phyloP scores from a whole-genome alignment of 2,888 invertebrate genomes.

The Rhynchonema sp. region DNA sequence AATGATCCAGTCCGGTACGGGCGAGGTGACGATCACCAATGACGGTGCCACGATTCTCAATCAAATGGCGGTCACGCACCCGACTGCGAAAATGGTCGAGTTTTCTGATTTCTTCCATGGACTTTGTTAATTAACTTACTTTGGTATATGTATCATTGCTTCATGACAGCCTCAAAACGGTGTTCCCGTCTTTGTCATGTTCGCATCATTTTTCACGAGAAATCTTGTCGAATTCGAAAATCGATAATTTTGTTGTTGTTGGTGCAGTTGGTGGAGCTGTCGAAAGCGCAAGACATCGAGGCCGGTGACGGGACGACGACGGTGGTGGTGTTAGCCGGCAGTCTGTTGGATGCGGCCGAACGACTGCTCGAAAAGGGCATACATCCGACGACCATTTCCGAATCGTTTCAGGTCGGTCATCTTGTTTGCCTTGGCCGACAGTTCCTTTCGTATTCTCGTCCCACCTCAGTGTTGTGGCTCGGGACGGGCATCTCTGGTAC shows the following conservation, averaged over 20 bases:
- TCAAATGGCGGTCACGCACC: conserved; percentile 93
- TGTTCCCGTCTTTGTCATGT: too few relatives aligned
- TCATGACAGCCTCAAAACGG: too few relatives aligned
- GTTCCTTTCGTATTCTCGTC: too few relatives aligned
- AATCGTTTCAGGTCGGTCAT: conserved; percentile 74
- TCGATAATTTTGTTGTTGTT: neutral
- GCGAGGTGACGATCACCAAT: conserved; percentile 97
- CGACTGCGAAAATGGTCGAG: conserved; percentile 95
- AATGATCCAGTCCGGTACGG: conserved; percentile 93
- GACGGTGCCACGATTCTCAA: conserved; percentile 98
- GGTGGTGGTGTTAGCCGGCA: conserved; percentile 90
- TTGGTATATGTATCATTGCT: too few relatives aligned
- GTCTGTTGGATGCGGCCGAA: conserved; percentile 77
- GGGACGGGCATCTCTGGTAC: too few relatives aligned
- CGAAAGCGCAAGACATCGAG: conserved; percentile 87
- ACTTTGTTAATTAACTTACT: too few relatives aligned
- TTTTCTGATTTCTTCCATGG: too few relatives aligned
- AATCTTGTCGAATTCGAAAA: neutral
- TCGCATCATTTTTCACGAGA: neutral
- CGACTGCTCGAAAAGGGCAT: conserved; percentile 70
- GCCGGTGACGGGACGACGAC: conserved; percentile 99
- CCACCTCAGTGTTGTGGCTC: too few relatives aligned
- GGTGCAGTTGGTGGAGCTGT: conserved; percentile 72
- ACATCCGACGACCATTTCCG: conserved; percentile 90
- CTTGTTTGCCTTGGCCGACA: too few relatives aligned